Evolutionary conservation across 1,140 invertebrate genomes (phyloP).

Genomic region (Diploscapter pachys): DNA sequence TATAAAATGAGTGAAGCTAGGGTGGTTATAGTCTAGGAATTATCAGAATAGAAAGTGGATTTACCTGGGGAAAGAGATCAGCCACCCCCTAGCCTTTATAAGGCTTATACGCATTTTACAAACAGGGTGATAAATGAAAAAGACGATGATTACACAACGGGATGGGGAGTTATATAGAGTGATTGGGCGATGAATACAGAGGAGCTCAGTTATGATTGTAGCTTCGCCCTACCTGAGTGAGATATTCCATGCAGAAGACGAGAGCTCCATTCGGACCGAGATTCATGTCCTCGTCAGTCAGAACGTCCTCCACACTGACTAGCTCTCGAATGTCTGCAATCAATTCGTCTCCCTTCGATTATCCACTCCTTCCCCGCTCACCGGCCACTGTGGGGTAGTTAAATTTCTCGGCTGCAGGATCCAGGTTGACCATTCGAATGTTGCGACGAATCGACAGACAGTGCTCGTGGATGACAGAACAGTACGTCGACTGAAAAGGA

Average conservation of each 20-base stretch:
- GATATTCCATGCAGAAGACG: conserved; percentile 83
- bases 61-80: neutral
- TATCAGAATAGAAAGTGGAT: conserved; percentile 6
- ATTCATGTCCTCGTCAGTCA: conserved; percentile 89
- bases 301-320: conserved; percentile 89
- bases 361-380: conserved; percentile 39
- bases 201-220: neutral
- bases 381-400: conserved; percentile 77
- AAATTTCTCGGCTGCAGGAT: conserved; percentile 94
- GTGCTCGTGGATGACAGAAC: conserved; percentile 80
- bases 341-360: neutral
- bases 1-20: neutral
- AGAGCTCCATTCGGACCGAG: conserved; percentile 96
- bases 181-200: neutral
- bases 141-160: neutral
- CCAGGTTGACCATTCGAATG: conserved; percentile 87
- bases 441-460: conserved; percentile 71
- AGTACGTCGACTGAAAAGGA: conserved; percentile 83
- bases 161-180: neutral
- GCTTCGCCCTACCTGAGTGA: no score
- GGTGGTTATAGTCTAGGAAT: neutral
- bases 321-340: conserved; percentile 81
- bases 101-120: neutral
- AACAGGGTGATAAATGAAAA: neutral
- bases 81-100: neutral